Conservation (phyloP, 2,113 vertebrate species). For the Amphiprion ocellaris region DNA sequence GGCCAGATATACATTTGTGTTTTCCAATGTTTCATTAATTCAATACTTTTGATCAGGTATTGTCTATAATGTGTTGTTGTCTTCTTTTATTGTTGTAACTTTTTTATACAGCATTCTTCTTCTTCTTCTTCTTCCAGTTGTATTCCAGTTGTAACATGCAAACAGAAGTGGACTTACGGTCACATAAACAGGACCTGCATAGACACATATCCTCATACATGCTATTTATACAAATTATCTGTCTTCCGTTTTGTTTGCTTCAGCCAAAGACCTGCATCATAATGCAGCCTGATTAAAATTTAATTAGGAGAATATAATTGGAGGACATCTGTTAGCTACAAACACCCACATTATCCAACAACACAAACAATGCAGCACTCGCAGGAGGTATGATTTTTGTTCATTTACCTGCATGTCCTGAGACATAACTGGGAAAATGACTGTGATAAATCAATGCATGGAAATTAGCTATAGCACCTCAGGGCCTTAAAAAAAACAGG, state of each 20-base stretch:
- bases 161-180: no score
- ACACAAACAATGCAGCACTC: constrained; percentile 45
- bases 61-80: no score
- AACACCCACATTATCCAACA: constrained; percentile 59
- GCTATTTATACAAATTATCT: constrained; percentile 44
- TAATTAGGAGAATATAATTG: constrained; percentile 75
- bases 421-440: constrained; percentile 11
- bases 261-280: constrained; percentile 65
- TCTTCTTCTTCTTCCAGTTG: no score
- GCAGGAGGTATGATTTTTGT: constrained; percentile 38
- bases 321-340: constrained; percentile 75
- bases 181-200: constrained; percentile 5
- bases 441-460: constrained; percentile 33
- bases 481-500: constrained; percentile 20
- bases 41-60: no score
- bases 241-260: constrained; percentile 55
- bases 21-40: no score
- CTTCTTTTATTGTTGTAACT: no score
- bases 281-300: constrained; percentile 74
- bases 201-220: constrained; percentile 12
- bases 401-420: constrained; percentile 12
- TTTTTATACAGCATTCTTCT: no score
- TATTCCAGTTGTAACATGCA: no score
- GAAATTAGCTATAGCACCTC: constrained; percentile 14
- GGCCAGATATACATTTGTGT: no score